These are phyloP conservation scores for Drosophila watanabei DNA, from an alignment of 1,140 invertebrate species.

Conservation along the genomic window DNA sequence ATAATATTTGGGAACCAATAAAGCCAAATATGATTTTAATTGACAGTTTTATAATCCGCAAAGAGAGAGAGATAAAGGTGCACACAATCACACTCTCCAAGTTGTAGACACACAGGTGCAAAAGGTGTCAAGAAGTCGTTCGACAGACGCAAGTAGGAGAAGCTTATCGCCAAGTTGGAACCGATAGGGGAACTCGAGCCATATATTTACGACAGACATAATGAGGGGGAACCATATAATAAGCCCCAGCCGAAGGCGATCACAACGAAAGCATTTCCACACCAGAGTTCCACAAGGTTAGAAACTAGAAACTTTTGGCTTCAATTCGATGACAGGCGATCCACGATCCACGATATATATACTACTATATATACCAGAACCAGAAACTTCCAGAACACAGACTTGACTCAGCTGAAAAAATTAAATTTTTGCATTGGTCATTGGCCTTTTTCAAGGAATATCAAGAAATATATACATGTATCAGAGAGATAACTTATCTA, in stretches of 20 bases:
- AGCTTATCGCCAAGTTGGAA: conserved; percentile 28
- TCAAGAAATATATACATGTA: not conserved
- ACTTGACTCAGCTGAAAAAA: conserved; percentile 20
- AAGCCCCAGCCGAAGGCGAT: conserved; percentile 1
- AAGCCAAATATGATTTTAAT: conserved; percentile 73
- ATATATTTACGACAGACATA: conserved; percentile 37
- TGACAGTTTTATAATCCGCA: conserved; percentile 70
- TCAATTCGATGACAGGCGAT: conserved; percentile 12
- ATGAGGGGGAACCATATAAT: conserved; percentile 18
- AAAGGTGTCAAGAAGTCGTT: conserved; percentile 27
- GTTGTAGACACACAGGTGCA: conserved; percentile 19
- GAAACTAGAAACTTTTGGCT: conserved; percentile 5
- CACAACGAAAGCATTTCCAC: conserved; percentile 41
- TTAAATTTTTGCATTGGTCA: conserved; percentile 26
- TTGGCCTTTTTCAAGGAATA: conserved; percentile 28
- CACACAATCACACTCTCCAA: no score
- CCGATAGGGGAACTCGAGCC: conserved; percentile 40
- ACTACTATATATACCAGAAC: not conserved
- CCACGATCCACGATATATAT: not conserved
- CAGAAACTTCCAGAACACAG: conserved; percentile 30
- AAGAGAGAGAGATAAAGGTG: no score
- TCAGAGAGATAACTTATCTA: conserved; percentile 19
- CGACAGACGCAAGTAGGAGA: conserved; percentile 29
- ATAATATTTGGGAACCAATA: conserved; percentile 23
- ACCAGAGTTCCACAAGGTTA: conserved; percentile 27